Evolutionary conservation across 1,140 invertebrate genomes (phyloP), one percentile per base, ranked within the genome.

Genomic region (Glomeris maerens): DNA sequence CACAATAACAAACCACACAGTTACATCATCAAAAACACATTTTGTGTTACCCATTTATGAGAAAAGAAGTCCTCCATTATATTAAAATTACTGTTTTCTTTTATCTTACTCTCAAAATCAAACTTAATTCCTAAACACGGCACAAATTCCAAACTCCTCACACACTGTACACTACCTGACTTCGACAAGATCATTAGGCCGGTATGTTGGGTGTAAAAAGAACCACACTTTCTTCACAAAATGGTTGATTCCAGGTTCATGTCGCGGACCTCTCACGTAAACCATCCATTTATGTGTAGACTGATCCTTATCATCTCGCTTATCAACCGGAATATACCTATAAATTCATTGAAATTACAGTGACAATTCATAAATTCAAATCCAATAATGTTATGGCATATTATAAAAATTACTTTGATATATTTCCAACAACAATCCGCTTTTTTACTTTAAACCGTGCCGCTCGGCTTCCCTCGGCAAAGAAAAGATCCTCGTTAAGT

Each of bases 211-310:
- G 70, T 93, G 85, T 22, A 93, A 67, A 55, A 81, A 78, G 58
- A 89, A 89, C 50, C 78, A 72, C 47, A 88, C 80, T 71, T 83
- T 84, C 23, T 77, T 73, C 0, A 88, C 68, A 62, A 79, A 76
- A 45, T 75, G 66, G 21, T 75, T 68, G 50, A 87, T 72, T 45
- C 78, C 71, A 2, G 74, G 72, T 42, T 69, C 66, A 17, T 77
- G 70, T 55, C 74, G 75, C 42, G 76, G 70, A 0, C 78, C 80
- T 55, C 81, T 70, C 3, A 91, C 77, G 68, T 91, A 92, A 44
- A 91, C 75, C 66, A 88, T 79, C 88, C 88, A 92, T 61, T 88
- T 89, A 64, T 92, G 85, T 44, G 79, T 87, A n/a, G 82, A 75
- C 39, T 61, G 61, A 52, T 70, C 67, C 27, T 72, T 72, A 57